Evolutionary conservation across 2,888 invertebrate genomes (phyloP).

Genomic region (Ctena decussata): DNA sequence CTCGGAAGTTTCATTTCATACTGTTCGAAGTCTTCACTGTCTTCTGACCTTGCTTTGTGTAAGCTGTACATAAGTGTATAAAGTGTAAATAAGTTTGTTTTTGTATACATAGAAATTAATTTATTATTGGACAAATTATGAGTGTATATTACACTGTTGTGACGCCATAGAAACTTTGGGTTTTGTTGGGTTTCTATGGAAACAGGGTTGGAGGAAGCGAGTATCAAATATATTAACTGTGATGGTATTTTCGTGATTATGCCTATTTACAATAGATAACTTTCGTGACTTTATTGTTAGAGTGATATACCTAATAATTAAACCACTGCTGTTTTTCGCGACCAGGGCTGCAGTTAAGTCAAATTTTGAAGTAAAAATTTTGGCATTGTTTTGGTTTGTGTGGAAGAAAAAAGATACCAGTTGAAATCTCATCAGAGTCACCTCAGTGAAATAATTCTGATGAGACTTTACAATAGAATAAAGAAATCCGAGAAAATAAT

Average conservation of each 20-base stretch:
- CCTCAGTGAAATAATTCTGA: too few species aligned
- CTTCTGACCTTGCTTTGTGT: not conserved
- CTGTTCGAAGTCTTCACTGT: too few species aligned
- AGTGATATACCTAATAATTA: slow-evolving; percentile 10
- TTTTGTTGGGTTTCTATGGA: slow-evolving; percentile 9
- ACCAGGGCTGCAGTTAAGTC: too few species aligned
- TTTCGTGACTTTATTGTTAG: not conserved
- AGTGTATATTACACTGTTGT: slow-evolving; percentile 15
- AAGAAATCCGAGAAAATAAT: too few species aligned
- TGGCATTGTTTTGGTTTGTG: too few species aligned
- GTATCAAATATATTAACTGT: slow-evolving; percentile 9
- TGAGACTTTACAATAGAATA: too few species aligned
- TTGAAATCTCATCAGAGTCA: too few species aligned
- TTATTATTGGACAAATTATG: slow-evolving; percentile 57
- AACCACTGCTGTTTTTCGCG: not conserved
- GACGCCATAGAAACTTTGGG: not conserved
- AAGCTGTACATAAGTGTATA: slow-evolving; percentile 38
- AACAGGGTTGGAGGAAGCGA: slow-evolving; percentile 11
- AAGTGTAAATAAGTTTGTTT: slow-evolving; percentile 53
- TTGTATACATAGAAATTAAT: slow-evolving; percentile 66
- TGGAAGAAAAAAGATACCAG: too few species aligned
- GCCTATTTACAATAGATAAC: not conserved
- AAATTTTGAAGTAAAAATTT: too few species aligned
- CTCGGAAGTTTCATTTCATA: not conserved
- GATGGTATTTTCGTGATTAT: not conserved